Conservation (phyloP, 64 coral and sea anemone genomes). For the Dendrophyllia cribrosa region DNA sequence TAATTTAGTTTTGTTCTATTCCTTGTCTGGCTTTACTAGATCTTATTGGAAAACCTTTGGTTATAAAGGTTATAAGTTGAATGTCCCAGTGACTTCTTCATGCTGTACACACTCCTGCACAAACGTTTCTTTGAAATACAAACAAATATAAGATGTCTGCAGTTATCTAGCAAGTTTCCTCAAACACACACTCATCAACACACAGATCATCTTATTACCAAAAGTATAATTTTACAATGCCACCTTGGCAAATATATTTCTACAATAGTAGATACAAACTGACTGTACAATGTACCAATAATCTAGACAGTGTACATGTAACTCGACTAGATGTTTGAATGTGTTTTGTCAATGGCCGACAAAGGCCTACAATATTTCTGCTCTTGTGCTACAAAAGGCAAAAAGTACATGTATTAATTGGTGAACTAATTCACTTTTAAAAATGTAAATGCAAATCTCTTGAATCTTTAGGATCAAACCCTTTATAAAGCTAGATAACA, state of each 20-base stretch:
- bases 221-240: slow-evolving; percentile 8
- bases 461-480: background rate
- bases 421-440: no score
- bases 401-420: background rate
- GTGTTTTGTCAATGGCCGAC: slow-evolving; percentile 3
- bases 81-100: no score
- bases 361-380: slow-evolving; percentile 24
- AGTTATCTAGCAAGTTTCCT: background rate
- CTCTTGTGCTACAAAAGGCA: slow-evolving; percentile 4
- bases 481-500: no score
- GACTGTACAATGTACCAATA: background rate
- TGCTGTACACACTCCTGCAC: background rate
- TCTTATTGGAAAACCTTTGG: no score
- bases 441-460: background rate
- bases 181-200: background rate
- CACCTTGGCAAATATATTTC: slow-evolving; percentile 3
- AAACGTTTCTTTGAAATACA: background rate
- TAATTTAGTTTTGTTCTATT: no score
- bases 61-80: no score
- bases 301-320: background rate
- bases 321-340: background rate
- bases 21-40: no score
- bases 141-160: background rate
- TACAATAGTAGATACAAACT: slow-evolving; percentile 28
- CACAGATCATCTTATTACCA: background rate